Conservation (phyloP, 2,888 invertebrate species). For the Rotaria magnacalcarata region DNA sequence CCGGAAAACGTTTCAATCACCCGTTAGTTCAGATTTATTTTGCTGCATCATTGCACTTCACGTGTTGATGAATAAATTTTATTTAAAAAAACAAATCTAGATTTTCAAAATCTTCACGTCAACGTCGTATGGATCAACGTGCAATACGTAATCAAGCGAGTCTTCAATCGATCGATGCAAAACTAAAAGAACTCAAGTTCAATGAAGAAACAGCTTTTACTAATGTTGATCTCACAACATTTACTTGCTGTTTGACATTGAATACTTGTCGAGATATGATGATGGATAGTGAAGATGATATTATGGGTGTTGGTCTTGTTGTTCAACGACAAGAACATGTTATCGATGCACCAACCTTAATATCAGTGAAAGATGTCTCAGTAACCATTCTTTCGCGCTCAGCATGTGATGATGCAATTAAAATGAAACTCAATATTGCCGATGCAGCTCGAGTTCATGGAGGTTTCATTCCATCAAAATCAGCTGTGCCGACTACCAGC, state of each 20-base stretch:
- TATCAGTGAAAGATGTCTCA: conserved; percentile 47
- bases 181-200: neutral
- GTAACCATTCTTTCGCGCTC: conserved; percentile 13
- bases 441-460: conserved; percentile 49
- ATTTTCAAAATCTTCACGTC: conserved; percentile 50
- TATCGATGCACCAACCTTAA: conserved; percentile 50
- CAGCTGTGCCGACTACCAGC: conserved; percentile 44
- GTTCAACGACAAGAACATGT: conserved; percentile 50
- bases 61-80: no score
- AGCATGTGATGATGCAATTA: conserved; percentile 36
- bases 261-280: conserved; percentile 49
- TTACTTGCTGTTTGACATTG: conserved; percentile 50
- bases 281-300: conserved; percentile 49
- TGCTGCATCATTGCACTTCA: no score
- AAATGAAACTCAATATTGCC: conserved; percentile 49
- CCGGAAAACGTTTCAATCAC: no score
- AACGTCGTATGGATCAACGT: conserved; percentile 50
- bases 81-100: neutral
- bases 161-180: conserved; percentile 45
- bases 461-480: conserved; percentile 48
- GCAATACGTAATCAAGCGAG: conserved; percentile 49
- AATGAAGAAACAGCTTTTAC: conserved; percentile 48
- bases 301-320: conserved; percentile 50
- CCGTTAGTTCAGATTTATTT: no score
- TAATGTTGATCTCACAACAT: conserved; percentile 49